Evolutionary conservation across 1,140 invertebrate genomes (phyloP).

Genomic region (Myzus persicae): DNA sequence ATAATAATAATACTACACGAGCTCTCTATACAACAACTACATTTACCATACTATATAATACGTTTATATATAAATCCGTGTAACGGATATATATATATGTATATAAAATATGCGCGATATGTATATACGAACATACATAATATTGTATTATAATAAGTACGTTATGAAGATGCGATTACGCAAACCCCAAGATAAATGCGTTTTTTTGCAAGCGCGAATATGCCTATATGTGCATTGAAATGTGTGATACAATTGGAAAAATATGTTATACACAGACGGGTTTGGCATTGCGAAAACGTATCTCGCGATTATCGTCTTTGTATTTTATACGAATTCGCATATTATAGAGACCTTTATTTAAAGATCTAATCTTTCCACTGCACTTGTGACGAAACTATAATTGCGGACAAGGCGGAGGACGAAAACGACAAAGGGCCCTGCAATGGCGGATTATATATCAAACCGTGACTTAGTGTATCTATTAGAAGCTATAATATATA

Average conservation of each 20-base stretch:
- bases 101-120: not conserved
- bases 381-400: not conserved
- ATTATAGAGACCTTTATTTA: not conserved
- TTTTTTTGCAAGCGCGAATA: not conserved
- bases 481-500: not conserved
- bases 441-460: not conserved
- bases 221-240: not conserved
- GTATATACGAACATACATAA: not conserved
- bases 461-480: not conserved
- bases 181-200: not conserved
- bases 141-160: not conserved
- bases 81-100: not conserved
- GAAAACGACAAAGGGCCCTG: not conserved
- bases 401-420: not conserved
- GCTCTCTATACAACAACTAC: not conserved
- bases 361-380: no score
- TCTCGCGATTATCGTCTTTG: not conserved
- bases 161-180: not conserved
- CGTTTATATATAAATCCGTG: not conserved
- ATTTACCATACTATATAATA: no score
- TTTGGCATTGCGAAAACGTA: not conserved
- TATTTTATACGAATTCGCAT: not conserved
- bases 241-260: constrained; percentile 8
- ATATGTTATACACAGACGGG: not conserved
- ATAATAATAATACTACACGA: not conserved